These are phyloP conservation scores for Mylabris sibirica DNA, from an alignment of 2,888 invertebrate species.

Conservation along the genomic window DNA sequence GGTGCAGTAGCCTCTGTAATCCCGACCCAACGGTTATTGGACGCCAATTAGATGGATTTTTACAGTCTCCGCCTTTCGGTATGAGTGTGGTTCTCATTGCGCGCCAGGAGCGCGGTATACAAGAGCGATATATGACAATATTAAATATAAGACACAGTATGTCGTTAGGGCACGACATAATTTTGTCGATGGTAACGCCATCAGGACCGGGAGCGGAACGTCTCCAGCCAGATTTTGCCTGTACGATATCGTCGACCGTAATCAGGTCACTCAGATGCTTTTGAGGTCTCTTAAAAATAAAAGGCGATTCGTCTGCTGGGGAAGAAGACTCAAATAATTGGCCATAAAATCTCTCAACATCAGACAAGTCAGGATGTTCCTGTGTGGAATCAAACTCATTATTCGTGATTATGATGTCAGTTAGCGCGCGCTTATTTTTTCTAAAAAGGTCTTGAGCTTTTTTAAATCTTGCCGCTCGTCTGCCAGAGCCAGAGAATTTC, in stretches of 20 bases:
- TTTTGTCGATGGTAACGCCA: slow-evolving; percentile 27
- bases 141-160: not conserved
- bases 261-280: no score
- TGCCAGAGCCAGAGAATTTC: not conserved
- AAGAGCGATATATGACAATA: not conserved
- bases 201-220: slow-evolving; percentile 34
- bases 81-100: slow-evolving; percentile 31
- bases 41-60: not conserved
- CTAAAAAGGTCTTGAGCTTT: slow-evolving; percentile 33
- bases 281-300: no score
- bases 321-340: slow-evolving; percentile 22
- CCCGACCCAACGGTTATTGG: not conserved
- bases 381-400: slow-evolving; percentile 7
- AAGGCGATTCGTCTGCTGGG: not conserved
- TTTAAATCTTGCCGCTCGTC: slow-evolving; percentile 23
- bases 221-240: slow-evolving; percentile 19
- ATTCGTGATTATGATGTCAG: slow-evolving; percentile 23
- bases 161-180: slow-evolving; percentile 15
- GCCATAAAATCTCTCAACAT: slow-evolving; percentile 22
- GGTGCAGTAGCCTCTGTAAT: not conserved
- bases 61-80: slow-evolving; percentile 35
- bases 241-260: no score
- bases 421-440: slow-evolving; percentile 18
- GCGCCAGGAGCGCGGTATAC: not conserved
- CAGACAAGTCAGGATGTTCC: slow-evolving; percentile 11